Evolutionary conservation across 1,140 invertebrate species (phyloP).

Genomic region (Xylocopa sonorina): DNA sequence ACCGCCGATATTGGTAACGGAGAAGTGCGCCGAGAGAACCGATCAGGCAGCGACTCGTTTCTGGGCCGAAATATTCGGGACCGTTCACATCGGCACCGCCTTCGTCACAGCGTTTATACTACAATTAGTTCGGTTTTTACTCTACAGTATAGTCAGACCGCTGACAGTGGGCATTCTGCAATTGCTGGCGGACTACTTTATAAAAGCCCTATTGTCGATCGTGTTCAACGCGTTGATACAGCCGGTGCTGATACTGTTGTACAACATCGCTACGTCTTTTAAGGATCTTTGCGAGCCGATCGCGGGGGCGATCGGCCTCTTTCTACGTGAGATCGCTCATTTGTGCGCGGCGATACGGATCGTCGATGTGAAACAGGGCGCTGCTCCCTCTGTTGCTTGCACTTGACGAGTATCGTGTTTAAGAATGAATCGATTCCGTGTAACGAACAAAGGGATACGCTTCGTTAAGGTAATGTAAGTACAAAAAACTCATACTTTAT

Average conservation of each 20-base stretch:
- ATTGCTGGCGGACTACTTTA: constrained; percentile 85
- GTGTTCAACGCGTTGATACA: constrained; percentile 86
- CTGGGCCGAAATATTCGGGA: constrained; percentile 87
- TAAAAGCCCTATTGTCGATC: constrained; percentile 86
- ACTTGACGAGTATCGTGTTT: constrained; percentile 54
- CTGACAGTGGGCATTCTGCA: constrained; percentile 84
- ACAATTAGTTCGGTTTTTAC: constrained; percentile 83
- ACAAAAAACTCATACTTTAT: not conserved
- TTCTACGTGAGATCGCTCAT: constrained; percentile 79
- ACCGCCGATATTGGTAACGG: constrained; percentile 83
- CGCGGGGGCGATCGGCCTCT: constrained; percentile 81
- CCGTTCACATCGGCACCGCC: constrained; percentile 83
- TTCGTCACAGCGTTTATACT: constrained; percentile 85
- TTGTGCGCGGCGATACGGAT: constrained; percentile 81
- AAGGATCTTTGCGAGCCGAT: constrained; percentile 85
- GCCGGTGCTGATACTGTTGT: constrained; percentile 84
- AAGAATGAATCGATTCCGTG: not conserved
- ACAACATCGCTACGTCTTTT: constrained; percentile 84
- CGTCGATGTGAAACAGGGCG: constrained; percentile 75
- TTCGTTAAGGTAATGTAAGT: not conserved
- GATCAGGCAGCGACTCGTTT: constrained; percentile 84
- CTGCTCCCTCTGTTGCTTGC: constrained; percentile 35
- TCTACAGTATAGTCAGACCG: constrained; percentile 84
- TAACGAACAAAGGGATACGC: not conserved
- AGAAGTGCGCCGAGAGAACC: constrained; percentile 83